Evolutionary conservation across 2,797 vertebrate genomes (phyloP).

Genomic region (Carduelis carduelis): DNA sequence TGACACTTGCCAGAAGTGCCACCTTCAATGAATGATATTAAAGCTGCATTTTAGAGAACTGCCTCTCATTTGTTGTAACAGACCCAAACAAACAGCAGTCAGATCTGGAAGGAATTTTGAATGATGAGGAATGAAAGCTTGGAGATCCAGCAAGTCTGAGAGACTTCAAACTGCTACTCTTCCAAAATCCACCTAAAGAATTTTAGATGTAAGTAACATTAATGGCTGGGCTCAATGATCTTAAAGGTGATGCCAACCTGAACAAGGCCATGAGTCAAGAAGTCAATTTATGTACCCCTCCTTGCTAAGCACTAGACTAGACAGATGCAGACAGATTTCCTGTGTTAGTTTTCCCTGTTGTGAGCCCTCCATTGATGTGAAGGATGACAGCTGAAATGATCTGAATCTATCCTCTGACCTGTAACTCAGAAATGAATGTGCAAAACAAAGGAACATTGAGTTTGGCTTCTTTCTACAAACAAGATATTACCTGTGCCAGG

Average conservation of each 20-base stretch:
- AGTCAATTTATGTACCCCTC: background rate
- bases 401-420: background rate
- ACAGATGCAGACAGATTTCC: background rate
- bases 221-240: background rate
- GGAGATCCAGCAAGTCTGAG: background rate
- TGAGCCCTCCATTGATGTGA: background rate
- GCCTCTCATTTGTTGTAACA: background rate
- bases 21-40: background rate
- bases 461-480: background rate
- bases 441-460: background rate
- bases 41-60: background rate
- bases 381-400: rapidly evolving
- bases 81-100: background rate
- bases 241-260: background rate
- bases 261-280: background rate
- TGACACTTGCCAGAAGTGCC: background rate
- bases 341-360: background rate
- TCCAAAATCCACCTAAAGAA: background rate
- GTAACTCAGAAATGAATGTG: background rate
- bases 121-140: background rate
- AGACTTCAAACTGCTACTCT: background rate
- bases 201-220: background rate
- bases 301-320: background rate
- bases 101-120: background rate
- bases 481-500: background rate